Percentiles rank a stretch among this genome's conserved stretches.
These are phyloP conservation scores for Endotricha flammealis DNA, from an alignment of 2,888 invertebrate species.

Conservation along the genomic window DNA sequence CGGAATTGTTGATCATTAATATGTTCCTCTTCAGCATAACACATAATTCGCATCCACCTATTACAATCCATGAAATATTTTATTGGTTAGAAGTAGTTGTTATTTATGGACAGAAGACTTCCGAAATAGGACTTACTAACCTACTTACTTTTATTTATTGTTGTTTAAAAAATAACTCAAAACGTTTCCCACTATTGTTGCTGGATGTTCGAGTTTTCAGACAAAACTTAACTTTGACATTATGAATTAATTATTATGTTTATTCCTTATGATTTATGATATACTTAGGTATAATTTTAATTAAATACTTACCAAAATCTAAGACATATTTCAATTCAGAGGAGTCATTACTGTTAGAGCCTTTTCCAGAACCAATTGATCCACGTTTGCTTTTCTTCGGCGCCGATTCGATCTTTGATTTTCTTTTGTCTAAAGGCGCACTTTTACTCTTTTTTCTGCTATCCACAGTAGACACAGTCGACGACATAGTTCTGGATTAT, in stretches of 20 bases:
- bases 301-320: conserved; percentile 64
- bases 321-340: conserved; percentile 60
- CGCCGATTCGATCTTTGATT: conserved; percentile 34
- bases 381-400: conserved; percentile 37
- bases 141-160: too few relatives aligned
- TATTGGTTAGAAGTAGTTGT: too few relatives aligned
- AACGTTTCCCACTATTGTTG: too few relatives aligned
- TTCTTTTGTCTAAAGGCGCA: conserved; percentile 37
- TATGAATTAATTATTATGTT: too few relatives aligned
- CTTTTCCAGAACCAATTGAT: conserved; percentile 41
- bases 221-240: too few relatives aligned
- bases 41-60: conserved; percentile 62
- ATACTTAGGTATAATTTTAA: not conserved
- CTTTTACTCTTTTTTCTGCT: conserved; percentile 47
- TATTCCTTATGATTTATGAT: too few relatives aligned
- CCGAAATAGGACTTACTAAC: too few relatives aligned
- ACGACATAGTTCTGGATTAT: conserved; percentile 36
- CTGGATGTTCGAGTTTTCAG: too few relatives aligned
- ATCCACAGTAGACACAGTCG: conserved; percentile 44
- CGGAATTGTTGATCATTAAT: conserved; percentile 66
- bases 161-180: too few relatives aligned
- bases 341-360: conserved; percentile 29
- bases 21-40: conserved; percentile 51
- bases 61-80: conserved; percentile 8
- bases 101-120: too few relatives aligned